Evolutionary conservation across 2,888 invertebrate genomes (phyloP), one percentile per base, ranked within the genome.

Genomic region (Mechanitis messenoides): DNA sequence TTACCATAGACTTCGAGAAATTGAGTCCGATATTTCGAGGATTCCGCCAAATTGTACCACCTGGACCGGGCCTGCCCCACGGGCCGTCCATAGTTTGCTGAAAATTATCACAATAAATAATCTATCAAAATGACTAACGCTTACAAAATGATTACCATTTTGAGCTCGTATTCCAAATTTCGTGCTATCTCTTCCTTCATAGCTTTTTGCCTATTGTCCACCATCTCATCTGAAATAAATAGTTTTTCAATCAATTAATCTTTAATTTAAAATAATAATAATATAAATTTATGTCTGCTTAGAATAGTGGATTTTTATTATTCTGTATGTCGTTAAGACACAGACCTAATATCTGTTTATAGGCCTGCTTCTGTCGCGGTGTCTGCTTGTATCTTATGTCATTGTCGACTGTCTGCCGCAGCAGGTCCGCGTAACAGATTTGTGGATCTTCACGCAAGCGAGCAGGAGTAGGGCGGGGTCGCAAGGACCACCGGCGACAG

Each of bases 1-100:
- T 46, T 92, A 95, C 95, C 94, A 95, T 91, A 70, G 95, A 95
- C 80, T 94, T 92, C 73, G 94, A 92, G 90, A 95, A 95, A 83
- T 94, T 92, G 72, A 92, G 84, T 74, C 95, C 95, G 74, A 94
- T 91, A 77, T 92, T 88, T 74, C 92, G 92, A 65, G 94, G 94
- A 83, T 93, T 92, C 76, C 95, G 92, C 95, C 95, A 95, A 69
- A 92, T 91, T 59, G 90, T 88, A 67, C 95, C 95, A 59, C 95
- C 95, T 55, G 94, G 94, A 67, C 94, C 94, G 31, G 92, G 92
- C 72, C 88, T 92, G 62, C 94, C 93, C 93, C 94, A 94, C 35
- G 93, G 93, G 56, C 86, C 86, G 45, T 82, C 84, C 77, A 86
- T 78, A 2, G 80, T 77, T 69, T 87, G 81, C 87, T 90, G 66